A percentile compares a stretch with the other conserved stretches of the same genome.
Evolutionary conservation across 2,113 vertebrate genomes (phyloP).

Genomic region (Festucalex cinctus): DNA sequence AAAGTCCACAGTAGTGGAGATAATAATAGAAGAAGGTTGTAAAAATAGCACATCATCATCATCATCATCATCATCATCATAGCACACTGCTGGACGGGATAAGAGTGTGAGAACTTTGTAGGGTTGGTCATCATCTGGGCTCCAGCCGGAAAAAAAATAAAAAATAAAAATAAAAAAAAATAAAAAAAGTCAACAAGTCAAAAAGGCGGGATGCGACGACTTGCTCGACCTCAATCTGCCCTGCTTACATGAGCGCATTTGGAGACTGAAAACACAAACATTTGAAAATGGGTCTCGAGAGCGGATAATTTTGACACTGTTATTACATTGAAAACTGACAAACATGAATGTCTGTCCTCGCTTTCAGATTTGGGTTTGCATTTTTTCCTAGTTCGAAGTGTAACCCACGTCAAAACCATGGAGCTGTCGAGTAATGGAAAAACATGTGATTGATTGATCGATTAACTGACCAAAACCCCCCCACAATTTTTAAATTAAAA

Average conservation of each 20-base stretch:
- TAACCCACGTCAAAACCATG: neutral
- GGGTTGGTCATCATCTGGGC: conserved; percentile 34
- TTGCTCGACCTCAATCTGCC: conserved; percentile 70
- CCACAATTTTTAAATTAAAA: no score
- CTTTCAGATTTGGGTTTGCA: neutral
- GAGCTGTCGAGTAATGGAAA: neutral
- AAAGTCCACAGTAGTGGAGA: conserved; percentile 23
- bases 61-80: conserved; percentile 8
- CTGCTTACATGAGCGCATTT: conserved; percentile 16
- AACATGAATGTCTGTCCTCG: neutral
- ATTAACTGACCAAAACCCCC: no score
- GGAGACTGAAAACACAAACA: neutral
- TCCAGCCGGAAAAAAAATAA: conserved; percentile 32
- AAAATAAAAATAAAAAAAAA: conserved; percentile 7
- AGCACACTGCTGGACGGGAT: conserved; percentile 4
- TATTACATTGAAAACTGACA: neutral
- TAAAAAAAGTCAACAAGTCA: conserved; percentile 25
- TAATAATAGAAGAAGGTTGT: conserved; percentile 2
- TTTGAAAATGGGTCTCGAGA: neutral
- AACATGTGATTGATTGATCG: neutral
- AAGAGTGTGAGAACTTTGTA: conserved; percentile 21
- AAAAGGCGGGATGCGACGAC: conserved; percentile 33
- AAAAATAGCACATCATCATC: neutral
- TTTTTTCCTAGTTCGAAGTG: no score
- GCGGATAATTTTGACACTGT: neutral